Evolutionary conservation across 2,888 invertebrate genomes (phyloP).

Genomic region (Thysanoteuthis rhombus): DNA sequence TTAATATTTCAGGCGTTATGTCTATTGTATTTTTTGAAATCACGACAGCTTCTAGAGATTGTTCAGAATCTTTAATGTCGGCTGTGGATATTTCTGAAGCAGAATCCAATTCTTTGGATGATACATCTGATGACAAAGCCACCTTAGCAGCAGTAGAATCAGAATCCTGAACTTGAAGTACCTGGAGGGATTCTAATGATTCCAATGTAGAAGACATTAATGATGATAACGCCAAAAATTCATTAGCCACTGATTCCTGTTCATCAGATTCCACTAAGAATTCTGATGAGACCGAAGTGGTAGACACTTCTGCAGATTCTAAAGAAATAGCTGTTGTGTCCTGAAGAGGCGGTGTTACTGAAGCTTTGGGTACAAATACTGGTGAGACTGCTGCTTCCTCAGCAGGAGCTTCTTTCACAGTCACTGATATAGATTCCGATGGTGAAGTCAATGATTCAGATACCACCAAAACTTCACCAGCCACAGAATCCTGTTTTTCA

Average conservation of each 20-base stretch:
- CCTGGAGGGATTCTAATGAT: neutral
- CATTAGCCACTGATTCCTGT: neutral
- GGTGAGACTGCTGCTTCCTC: neutral
- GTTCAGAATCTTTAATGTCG: neutral
- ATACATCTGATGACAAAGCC: neutral
- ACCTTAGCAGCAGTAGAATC: neutral
- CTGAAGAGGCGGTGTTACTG: neutral
- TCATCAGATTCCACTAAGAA: neutral
- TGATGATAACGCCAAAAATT: neutral
- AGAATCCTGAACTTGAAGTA: neutral
- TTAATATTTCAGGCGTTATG: neutral
- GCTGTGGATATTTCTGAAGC: neutral
- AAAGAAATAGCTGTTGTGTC: neutral
- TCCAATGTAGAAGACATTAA: neutral
- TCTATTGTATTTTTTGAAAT: neutral
- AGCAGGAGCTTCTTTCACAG: neutral
- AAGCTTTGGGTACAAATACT: neutral
- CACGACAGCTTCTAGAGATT: neutral
- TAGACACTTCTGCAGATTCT: neutral
- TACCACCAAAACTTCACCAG: neutral
- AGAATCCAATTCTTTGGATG: neutral
- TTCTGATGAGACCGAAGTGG: neutral
- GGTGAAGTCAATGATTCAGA: neutral
- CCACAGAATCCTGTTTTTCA: neutral
- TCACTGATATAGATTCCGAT: neutral